Conservation (phyloP, 2,797 vertebrate species). For the Halcyon smyrnensis region DNA sequence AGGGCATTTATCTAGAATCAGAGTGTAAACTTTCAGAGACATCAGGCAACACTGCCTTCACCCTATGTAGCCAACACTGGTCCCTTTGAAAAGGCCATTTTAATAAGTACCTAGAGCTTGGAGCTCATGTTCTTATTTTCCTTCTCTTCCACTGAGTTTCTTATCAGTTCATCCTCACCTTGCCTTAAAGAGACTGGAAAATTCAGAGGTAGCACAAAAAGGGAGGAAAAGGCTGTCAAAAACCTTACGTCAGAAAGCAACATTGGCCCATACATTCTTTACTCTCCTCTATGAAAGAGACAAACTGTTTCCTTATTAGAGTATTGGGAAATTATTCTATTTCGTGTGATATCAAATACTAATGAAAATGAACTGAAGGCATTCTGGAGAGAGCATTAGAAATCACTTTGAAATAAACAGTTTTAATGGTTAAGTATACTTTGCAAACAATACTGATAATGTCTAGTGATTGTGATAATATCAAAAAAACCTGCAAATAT, state of each 20-base stretch:
- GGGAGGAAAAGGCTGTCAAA: not conserved
- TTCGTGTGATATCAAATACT: not conserved
- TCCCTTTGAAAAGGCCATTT: not conserved
- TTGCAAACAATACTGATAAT: not conserved
- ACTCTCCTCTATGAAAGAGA: not conserved
- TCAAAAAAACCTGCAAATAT: not conserved
- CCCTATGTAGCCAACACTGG: not conserved
- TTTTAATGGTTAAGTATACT: not conserved
- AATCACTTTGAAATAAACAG: not conserved
- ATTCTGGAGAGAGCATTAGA: not conserved
- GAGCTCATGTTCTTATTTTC: not conserved
- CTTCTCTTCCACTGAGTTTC: not conserved
- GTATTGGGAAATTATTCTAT: not conserved
- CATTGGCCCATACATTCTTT: not conserved
- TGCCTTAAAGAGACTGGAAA: not conserved
- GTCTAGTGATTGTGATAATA: not conserved
- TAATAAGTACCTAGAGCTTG: not conserved
- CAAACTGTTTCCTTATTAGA: not conserved
- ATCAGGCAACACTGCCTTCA: not conserved
- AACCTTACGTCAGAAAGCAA: not conserved
- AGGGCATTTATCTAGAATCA: not conserved
- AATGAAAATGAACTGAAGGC: not conserved
- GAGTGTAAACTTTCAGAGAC: not conserved
- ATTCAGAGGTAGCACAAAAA: not conserved
- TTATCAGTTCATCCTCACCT: not conserved